Evolutionary conservation across 1,140 invertebrate species (phyloP).

Genomic region (Drosophila equinoxialis): DNA sequence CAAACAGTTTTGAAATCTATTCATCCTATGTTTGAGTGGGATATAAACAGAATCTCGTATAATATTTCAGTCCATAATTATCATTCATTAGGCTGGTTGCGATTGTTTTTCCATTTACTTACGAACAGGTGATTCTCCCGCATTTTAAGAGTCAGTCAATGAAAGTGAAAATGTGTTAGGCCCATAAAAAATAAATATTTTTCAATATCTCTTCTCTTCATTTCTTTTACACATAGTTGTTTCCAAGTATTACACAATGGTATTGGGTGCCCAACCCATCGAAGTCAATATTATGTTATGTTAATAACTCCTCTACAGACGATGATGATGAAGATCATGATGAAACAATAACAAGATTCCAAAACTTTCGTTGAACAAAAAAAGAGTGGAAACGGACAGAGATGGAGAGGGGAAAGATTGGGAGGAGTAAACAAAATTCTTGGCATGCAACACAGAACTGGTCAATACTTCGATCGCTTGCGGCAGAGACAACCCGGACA

Average conservation of each 20-base stretch:
- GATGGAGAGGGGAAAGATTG: conserved; percentile 3
- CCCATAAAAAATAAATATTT: not conserved
- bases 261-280: conserved; percentile 37
- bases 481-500: conserved; percentile 33
- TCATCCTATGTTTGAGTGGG: too few species aligned
- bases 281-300: conserved; percentile 62
- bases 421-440: conserved; percentile 55
- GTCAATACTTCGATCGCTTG: conserved; percentile 52
- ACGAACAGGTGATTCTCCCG: conserved; percentile 7
- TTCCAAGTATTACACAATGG: conserved; percentile 72
- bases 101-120: not conserved
- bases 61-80: too few species aligned
- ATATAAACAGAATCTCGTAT: too few species aligned
- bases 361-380: conserved; percentile 39
- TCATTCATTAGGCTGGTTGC: too few species aligned
- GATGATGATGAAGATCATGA: conserved; percentile 7
- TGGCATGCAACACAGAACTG: conserved; percentile 61
- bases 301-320: conserved; percentile 45
- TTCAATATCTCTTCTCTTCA: conserved; percentile 1
- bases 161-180: conserved; percentile 8
- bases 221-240: conserved; percentile 30
- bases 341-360: conserved; percentile 20
- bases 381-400: not conserved
- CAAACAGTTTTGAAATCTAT: too few species aligned
- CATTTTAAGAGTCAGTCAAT: not conserved